Conservation (phyloP, 2,113 vertebrate species). For the Mellivora capensis region DNA sequence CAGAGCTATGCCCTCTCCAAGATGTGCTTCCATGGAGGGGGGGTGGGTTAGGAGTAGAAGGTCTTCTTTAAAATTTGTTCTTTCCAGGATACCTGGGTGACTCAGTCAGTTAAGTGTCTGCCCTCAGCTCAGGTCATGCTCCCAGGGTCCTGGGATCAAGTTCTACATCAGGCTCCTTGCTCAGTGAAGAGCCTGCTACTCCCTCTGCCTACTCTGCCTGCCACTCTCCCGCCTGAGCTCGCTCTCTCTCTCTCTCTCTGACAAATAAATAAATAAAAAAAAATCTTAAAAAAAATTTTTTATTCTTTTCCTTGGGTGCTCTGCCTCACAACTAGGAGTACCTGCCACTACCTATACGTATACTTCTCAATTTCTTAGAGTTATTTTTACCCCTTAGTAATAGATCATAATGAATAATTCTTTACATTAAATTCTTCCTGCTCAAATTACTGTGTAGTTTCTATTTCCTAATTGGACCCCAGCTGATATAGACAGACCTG, state of each 20-base stretch:
- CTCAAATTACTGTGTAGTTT: not conserved
- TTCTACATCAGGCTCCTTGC: too few species aligned
- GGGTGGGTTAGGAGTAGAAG: accelerated
- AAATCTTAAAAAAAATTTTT: too few species aligned
- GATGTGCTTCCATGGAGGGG: not conserved
- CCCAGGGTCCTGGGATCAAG: too few species aligned
- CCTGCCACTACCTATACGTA: not conserved
- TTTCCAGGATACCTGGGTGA: not conserved
- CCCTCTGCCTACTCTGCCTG: too few species aligned
- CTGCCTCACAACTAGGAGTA: not conserved
- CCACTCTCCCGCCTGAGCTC: too few species aligned
- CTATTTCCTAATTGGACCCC: not conserved
- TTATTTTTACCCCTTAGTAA: not conserved
- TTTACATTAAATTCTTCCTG: not conserved
- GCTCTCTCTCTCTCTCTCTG: too few species aligned
- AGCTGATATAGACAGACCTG: not conserved
- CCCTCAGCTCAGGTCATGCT: too few species aligned
- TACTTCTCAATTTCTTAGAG: not conserved
- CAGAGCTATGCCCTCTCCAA: not conserved
- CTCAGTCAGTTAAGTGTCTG: too few species aligned
- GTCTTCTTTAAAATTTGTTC: not conserved
- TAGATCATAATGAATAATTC: not conserved
- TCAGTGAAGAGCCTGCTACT: too few species aligned
- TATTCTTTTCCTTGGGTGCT: not conserved
- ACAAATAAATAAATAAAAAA: too few species aligned